Evolutionary conservation across 2,888 invertebrate species (phyloP).

Genomic region (Palloptera scutellata): DNA sequence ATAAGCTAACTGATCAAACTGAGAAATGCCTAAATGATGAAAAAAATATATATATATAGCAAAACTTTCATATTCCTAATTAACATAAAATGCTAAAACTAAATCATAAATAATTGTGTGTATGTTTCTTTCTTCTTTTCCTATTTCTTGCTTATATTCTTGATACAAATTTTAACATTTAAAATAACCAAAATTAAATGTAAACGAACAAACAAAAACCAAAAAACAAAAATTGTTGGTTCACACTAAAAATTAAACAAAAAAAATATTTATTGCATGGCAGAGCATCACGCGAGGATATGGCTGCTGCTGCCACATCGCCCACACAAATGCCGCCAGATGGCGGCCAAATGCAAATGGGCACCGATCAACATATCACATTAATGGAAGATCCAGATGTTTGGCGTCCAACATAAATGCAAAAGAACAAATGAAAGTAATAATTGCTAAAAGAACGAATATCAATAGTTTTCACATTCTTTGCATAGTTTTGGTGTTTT

Average conservation of each 20-base stretch:
- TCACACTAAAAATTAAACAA: constrained; percentile 12
- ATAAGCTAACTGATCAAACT: too few relatives aligned
- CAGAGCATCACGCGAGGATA: constrained; percentile 85
- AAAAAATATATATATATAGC: too few relatives aligned
- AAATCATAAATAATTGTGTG: too few relatives aligned
- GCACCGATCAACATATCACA: constrained; percentile 74
- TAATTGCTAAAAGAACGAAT: background rate
- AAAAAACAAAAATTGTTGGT: constrained; percentile 29
- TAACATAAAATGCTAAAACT: too few relatives aligned
- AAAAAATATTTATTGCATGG: background rate
- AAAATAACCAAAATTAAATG: background rate
- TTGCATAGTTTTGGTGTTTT: constrained; percentile 6
- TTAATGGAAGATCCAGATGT: constrained; percentile 93
- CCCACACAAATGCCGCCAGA: constrained; percentile 71
- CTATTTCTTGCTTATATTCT: too few relatives aligned
- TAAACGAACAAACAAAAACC: constrained; percentile 9
- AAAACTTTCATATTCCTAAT: too few relatives aligned
- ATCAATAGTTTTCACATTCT: constrained; percentile 4
- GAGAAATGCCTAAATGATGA: too few relatives aligned
- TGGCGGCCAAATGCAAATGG: constrained; percentile 63
- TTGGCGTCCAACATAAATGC: constrained; percentile 88
- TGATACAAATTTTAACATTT: background rate
- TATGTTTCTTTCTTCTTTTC: too few relatives aligned
- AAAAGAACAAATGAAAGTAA: background rate
- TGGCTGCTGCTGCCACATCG: constrained; percentile 81